Evolutionary conservation across 2,797 vertebrate species (phyloP).

Genomic region (Helostoma temminkii): DNA sequence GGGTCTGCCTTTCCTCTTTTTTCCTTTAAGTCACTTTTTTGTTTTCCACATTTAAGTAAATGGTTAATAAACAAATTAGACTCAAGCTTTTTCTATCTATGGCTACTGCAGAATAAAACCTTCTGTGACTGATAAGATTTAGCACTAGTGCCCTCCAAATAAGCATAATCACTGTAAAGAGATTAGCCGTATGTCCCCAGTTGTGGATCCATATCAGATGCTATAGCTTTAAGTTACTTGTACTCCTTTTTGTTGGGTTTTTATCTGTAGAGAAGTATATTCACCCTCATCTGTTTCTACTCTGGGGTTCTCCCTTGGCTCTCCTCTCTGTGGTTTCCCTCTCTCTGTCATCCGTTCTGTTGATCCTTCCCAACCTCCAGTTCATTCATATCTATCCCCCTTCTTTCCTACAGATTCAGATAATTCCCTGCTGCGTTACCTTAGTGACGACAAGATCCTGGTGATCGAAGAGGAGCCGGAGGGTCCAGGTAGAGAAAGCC

Average conservation of each 20-base stretch:
- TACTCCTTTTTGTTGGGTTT: constrained; percentile 54
- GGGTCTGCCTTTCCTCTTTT: constrained; percentile 37
- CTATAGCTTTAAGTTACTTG: constrained; percentile 52
- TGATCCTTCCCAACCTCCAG: constrained; percentile 44
- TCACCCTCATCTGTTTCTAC: constrained; percentile 45
- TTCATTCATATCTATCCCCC: constrained; percentile 5
- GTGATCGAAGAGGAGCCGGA: constrained; percentile 91
- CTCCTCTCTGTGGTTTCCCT: constrained; percentile 38
- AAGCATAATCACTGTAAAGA: constrained; percentile 62
- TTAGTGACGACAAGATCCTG: constrained; percentile 93
- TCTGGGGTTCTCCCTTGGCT: constrained; percentile 41
- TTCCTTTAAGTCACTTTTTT: constrained; percentile 39
- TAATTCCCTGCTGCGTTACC: constrained; percentile 91
- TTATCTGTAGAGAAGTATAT: constrained; percentile 60
- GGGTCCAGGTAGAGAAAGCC: constrained; percentile 86
- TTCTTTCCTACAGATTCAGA: constrained; percentile 85
- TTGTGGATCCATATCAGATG: constrained; percentile 63
- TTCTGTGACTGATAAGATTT: constrained; percentile 54
- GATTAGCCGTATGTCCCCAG: constrained; percentile 60
- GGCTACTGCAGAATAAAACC: constrained; percentile 48
- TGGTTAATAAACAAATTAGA: constrained; percentile 64
- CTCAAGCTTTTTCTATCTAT: constrained; percentile 34
- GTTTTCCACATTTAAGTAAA: constrained; percentile 53
- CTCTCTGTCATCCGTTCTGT: constrained; percentile 31
- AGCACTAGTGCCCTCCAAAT: constrained; percentile 43